Conservation (phyloP, 2,888 invertebrate species). For the Fragum fragum region DNA sequence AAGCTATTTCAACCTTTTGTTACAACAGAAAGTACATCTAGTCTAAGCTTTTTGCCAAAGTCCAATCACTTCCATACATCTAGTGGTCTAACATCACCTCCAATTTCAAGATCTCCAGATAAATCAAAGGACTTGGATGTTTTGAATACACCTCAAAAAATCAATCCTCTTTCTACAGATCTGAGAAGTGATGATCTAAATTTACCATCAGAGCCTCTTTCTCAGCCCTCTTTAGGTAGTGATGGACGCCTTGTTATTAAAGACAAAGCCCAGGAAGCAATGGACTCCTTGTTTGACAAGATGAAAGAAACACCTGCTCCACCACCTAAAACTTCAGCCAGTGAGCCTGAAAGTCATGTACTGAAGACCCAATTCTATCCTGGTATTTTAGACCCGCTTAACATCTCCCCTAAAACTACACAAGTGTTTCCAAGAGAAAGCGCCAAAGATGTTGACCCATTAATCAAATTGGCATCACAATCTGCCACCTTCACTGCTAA, state of each 20-base stretch:
- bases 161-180: constrained; percentile 12
- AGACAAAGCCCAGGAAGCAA: constrained; percentile 12
- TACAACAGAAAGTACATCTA: constrained; percentile 35
- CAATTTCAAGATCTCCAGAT: constrained; percentile 20
- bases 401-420: constrained; percentile 53
- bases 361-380: constrained; percentile 50
- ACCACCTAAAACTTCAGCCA: constrained; percentile 16
- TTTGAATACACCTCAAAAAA: constrained; percentile 58
- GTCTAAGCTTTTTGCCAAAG: constrained; percentile 37
- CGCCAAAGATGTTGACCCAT: constrained; percentile 6
- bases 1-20: constrained; percentile 63
- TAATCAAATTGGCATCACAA: background rate
- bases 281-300: constrained; percentile 44
- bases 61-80: constrained; percentile 31
- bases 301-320: constrained; percentile 32
- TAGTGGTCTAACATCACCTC: constrained; percentile 49
- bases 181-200: constrained; percentile 39
- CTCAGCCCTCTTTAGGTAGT: constrained; percentile 19
- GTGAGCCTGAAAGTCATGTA: constrained; percentile 27
- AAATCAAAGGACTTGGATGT: constrained; percentile 36
- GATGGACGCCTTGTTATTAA: constrained; percentile 35
- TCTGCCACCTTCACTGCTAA: background rate
- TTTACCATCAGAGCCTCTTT: constrained; percentile 25
- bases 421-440: constrained; percentile 31
- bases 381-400: constrained; percentile 51